Percentiles rank a stretch among this genome's conserved stretches.
These are phyloP conservation scores for Eutrigla gurnardus DNA, from an alignment of 2,797 vertebrate species.

Conservation along the genomic window DNA sequence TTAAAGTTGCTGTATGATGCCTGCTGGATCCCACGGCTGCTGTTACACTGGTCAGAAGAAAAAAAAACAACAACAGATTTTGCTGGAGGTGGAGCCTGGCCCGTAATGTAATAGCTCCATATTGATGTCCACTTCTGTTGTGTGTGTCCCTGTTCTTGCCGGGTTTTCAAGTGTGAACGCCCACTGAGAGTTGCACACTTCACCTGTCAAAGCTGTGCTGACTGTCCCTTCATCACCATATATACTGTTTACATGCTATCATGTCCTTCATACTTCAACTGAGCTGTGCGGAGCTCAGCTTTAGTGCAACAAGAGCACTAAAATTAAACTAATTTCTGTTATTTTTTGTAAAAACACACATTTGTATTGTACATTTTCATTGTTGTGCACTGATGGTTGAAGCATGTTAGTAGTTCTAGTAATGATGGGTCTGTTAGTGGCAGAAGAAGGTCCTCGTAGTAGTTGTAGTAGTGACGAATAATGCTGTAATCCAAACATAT, in stretches of 20 bases:
- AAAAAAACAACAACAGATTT: not conserved
- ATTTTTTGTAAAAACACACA: not conserved
- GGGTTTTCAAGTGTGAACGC: constrained; percentile 25
- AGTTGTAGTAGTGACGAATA: not conserved
- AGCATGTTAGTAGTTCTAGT: not conserved
- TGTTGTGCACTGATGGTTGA: constrained; percentile 1
- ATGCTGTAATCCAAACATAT: not conserved
- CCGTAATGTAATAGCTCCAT: constrained; percentile 51
- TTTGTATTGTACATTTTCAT: not conserved
- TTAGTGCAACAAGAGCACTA: not conserved
- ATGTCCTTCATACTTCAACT: constrained; percentile 3
- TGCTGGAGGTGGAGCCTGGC: constrained; percentile 37
- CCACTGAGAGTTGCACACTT: constrained; percentile 17
- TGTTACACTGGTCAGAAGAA: constrained; percentile 35
- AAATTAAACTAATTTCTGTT: too few species aligned
- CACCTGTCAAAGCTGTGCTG: not conserved
- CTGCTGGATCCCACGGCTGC: constrained; percentile 41
- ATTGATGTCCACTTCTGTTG: constrained; percentile 47
- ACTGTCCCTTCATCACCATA: not conserved
- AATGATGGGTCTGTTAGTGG: not conserved
- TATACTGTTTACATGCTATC: not conserved
- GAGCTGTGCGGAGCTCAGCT: not conserved
- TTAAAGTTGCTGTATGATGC: constrained; percentile 57
- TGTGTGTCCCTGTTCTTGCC: constrained; percentile 36
- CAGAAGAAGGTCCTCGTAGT: not conserved